Conservation (phyloP, 2,113 vertebrate genomes). For the Mobula birostris region DNA sequence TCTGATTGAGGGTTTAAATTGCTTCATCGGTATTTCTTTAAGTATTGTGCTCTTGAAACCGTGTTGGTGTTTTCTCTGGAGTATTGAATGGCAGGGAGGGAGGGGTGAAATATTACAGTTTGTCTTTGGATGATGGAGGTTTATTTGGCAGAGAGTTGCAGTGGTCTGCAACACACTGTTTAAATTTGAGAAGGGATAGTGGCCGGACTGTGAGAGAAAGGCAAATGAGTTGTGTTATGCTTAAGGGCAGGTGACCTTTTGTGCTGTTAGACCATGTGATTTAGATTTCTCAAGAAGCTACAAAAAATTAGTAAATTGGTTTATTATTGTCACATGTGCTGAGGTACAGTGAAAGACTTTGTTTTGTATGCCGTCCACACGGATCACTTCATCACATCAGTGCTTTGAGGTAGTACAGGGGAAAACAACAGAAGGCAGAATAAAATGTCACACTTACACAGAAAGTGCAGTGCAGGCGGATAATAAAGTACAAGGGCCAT, state of each 20-base stretch:
- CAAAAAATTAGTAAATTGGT: too few relatives aligned
- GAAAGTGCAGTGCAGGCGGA: too few relatives aligned
- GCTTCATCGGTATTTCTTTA: background rate
- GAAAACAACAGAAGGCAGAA: too few relatives aligned
- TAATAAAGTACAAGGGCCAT: too few relatives aligned
- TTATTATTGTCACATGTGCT: too few relatives aligned
- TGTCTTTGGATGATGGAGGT: background rate
- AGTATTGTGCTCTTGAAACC: background rate
- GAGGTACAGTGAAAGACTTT: too few relatives aligned
- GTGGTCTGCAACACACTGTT: background rate
- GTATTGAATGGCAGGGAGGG: background rate
- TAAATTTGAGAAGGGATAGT: background rate
- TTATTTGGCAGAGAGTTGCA: background rate
- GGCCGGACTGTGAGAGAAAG: background rate
- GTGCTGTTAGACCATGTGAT: background rate
- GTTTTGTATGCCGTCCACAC: too few relatives aligned
- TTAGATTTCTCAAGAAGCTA: background rate
- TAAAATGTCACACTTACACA: too few relatives aligned
- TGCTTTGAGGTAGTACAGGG: too few relatives aligned
- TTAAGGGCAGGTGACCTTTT: too few relatives aligned
- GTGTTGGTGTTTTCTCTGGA: background rate
- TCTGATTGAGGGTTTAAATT: background rate
- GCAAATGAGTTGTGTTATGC: too few relatives aligned
- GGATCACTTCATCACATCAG: too few relatives aligned
- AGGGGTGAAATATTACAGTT: background rate